phyloP scores from a whole-genome alignment of 2,113 vertebrate species.

The Lutjanus erythropterus region DNA sequence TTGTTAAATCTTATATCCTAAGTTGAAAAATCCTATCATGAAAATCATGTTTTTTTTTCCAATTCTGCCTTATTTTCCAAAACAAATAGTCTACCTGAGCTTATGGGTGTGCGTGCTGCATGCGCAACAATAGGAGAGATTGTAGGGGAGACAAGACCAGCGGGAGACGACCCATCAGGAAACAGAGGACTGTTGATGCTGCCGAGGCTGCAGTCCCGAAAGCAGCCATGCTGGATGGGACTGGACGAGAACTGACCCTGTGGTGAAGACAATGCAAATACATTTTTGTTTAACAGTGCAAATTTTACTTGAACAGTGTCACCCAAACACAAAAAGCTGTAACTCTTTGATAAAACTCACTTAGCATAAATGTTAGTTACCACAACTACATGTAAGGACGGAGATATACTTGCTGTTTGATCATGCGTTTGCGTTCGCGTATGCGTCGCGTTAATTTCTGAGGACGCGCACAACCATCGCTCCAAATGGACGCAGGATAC shows the following conservation, averaged over 20 bases:
- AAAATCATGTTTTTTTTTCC: not conserved
- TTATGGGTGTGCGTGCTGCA: constrained; percentile 83
- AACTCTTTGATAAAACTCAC: not conserved
- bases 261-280: not conserved
- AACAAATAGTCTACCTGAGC: constrained; percentile 84
- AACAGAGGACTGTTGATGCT: constrained; percentile 89
- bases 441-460: no score
- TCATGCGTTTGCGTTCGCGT: no score
- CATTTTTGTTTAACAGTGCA: not conserved
- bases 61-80: not conserved
- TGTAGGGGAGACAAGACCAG: constrained; percentile 84
- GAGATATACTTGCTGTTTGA: no score
- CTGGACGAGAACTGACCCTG: constrained; percentile 98
- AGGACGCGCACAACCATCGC: no score
- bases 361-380: no score
- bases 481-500: no score
- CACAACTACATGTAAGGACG: no score
- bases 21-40: not conserved
- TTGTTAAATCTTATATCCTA: no score
- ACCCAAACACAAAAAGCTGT: not conserved
- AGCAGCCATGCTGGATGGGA: constrained; percentile 89
- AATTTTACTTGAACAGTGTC: not conserved
- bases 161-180: constrained; percentile 84
- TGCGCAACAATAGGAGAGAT: constrained; percentile 91
- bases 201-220: constrained; percentile 91